Base-by-base conservation (phyloP, 2,888 invertebrate genomes). In the Holacanthella duospinosa region DNA sequence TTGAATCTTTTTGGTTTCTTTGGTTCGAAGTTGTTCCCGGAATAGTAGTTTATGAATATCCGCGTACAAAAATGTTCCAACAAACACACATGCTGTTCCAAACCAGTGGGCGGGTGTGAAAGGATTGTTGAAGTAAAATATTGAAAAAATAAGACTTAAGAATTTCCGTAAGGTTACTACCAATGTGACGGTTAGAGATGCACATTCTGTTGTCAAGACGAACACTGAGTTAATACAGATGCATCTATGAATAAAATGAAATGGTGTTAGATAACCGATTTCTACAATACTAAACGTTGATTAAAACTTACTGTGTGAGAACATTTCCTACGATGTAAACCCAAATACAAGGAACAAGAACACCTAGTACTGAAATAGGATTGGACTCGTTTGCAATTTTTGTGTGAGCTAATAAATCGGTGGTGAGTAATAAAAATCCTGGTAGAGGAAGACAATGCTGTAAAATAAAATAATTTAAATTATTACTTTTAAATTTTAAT, bases 111-210 rank as follows among this genome's bases (percentile, higher is more conserved):
- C 84, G 0, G 84, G 9, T 0, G 95, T 96, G 75, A 99, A 99
- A 0, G 92, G 88, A 80, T 97, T 99, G 73, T 86, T 83, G 76
- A 99, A 99, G 78, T 95, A 93, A 58, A 91, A 74, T 71, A 99
- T 94, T 0, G 96, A 97, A 76, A 99, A 88, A n/a, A 99, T 78
- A 43, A 99, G 80, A 0, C 95, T 95, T 36, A 92, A 83, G 76
- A 99, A 99, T 79, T 99, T 99, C 59, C 99, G 82, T 61, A 97
- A 78, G 0, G 99, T 99, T 29, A 99, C 88, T 0, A 99, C 93
- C 71, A 99, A 80, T 0, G 96, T 97, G 1, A 99, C 95, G 0
- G 93, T 93, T 55, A 99, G 78, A 0, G 96, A 94, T 0, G 91
- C 84, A 75, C 93, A 94, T 77, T 94, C 93, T 0, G 96, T 89